phyloP scores from a whole-genome alignment of 1,140 invertebrate species.

The Drosophila rufa region DNA sequence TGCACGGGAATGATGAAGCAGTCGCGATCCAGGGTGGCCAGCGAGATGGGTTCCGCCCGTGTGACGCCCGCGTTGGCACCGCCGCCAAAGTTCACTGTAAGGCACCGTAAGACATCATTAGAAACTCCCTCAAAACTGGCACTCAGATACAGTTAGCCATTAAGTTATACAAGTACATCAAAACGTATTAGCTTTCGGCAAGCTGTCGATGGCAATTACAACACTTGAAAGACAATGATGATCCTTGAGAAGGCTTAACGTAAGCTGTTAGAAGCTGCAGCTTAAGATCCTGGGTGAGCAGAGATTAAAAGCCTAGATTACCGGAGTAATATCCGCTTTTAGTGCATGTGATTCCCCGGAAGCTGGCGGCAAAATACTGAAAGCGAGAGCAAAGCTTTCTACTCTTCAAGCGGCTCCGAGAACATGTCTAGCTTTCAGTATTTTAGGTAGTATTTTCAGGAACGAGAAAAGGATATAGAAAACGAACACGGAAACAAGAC shows the following conservation, averaged over 20 bases:
- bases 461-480: slow-evolving; percentile 22
- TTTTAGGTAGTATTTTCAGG: slow-evolving; percentile 45
- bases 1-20: slow-evolving; percentile 96
- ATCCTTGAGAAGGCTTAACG: slow-evolving; percentile 1
- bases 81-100: slow-evolving; percentile 77
- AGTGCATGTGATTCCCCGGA: slow-evolving; percentile 17
- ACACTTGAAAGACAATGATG: slow-evolving; percentile 15
- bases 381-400: slow-evolving; percentile 60
- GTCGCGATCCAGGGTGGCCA: slow-evolving; percentile 92
- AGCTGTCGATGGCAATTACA: slow-evolving; percentile 33
- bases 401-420: slow-evolving; percentile 42
- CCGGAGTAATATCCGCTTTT: slow-evolving; percentile 1
- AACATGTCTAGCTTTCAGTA: slow-evolving; percentile 78
- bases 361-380: slow-evolving; percentile 54
- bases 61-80: slow-evolving; percentile 66
- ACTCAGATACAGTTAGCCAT: slow-evolving; percentile 14
- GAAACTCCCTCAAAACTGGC: neutral
- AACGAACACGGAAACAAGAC: slow-evolving; percentile 39
- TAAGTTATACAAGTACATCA: slow-evolving; percentile 16
- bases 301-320: slow-evolving; percentile 17
- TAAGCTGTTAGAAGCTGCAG: slow-evolving; percentile 16
- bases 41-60: slow-evolving; percentile 89
- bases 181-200: slow-evolving; percentile 33
- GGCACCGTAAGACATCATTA: slow-evolving; percentile 10
- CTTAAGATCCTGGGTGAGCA: slow-evolving; percentile 21